Evolutionary conservation across 2,888 invertebrate genomes (phyloP).

Genomic region (Catocala nupta): DNA sequence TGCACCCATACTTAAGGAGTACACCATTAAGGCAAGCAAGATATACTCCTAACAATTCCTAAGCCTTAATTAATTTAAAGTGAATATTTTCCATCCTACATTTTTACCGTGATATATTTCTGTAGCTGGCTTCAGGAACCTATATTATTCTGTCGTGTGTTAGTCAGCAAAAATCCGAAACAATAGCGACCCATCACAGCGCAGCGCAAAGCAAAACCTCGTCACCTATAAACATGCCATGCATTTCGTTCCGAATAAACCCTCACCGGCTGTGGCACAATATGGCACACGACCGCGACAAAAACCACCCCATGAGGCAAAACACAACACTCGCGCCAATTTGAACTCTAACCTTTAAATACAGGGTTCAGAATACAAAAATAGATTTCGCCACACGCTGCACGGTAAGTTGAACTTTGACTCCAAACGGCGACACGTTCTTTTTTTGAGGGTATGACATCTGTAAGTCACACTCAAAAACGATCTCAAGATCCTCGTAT

Average conservation of each 20-base stretch:
- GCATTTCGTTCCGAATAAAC: constrained; percentile 59
- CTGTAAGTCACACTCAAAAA: constrained; percentile 46
- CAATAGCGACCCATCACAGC: constrained; percentile 52
- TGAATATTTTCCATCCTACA: too few species aligned
- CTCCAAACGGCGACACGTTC: constrained; percentile 61
- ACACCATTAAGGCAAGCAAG: too few species aligned
- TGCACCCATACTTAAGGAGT: too few species aligned
- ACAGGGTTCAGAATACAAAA: constrained; percentile 51
- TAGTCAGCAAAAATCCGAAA: constrained; percentile 46
- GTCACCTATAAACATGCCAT: constrained; percentile 72
- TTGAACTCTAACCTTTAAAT: constrained; percentile 54
- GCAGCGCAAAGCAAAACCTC: constrained; percentile 61
- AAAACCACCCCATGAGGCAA: constrained; percentile 60
- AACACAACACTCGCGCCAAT: constrained; percentile 43
- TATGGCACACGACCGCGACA: constrained; percentile 70
- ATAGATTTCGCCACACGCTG: constrained; percentile 48
- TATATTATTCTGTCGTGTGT: constrained; percentile 24
- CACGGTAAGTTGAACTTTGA: constrained; percentile 76
- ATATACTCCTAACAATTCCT: too few species aligned
- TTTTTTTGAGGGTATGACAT: constrained; percentile 59
- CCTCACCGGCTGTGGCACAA: constrained; percentile 59
- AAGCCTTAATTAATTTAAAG: too few species aligned
- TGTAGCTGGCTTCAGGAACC: not conserved
- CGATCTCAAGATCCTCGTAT: constrained; percentile 36
- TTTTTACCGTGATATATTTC: too few species aligned